Conservation (phyloP, 2,888 invertebrate genomes). For the Epinotia bilunana region DNA sequence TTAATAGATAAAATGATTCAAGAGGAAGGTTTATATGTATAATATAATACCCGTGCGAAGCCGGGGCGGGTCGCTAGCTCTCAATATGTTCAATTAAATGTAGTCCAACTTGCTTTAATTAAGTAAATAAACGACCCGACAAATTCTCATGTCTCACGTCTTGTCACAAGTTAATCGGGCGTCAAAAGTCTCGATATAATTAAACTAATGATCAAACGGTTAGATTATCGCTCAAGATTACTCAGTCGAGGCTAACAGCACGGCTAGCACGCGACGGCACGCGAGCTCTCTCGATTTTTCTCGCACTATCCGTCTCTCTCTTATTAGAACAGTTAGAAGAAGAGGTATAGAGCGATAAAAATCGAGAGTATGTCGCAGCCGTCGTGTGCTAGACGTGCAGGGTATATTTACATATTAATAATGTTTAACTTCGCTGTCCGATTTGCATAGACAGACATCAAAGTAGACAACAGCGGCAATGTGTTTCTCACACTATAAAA, state of each 20-base stretch:
- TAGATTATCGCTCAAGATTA: constrained; percentile 42
- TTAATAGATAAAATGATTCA: no score
- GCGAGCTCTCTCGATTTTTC: no score
- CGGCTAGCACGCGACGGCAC: no score
- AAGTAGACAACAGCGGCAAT: constrained; percentile 32
- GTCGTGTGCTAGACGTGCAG: no score
- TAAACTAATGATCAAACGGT: constrained; percentile 38
- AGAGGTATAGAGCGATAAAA: no score
- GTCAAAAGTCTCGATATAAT: constrained; percentile 40
- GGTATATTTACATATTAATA: constrained; percentile 33
- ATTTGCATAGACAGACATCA: constrained; percentile 35
- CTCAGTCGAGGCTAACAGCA: constrained; percentile 38
- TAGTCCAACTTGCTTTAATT: constrained; percentile 20
- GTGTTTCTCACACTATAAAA: constrained; percentile 16
- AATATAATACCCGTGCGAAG: no score
- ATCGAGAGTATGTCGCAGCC: no score
- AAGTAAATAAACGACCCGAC: constrained; percentile 28
- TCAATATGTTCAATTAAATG: background rate
- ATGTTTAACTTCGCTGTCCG: constrained; percentile 26
- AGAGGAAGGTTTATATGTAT: no score
- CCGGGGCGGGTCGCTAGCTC: no score
- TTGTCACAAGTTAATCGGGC: constrained; percentile 35
- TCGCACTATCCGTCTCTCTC: no score
- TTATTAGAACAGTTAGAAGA: no score
- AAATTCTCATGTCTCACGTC: constrained; percentile 38